Percentiles rank a stretch among this genome's conserved stretches.
These are phyloP conservation scores for Rattus rattus DNA, from an alignment of 2,113 vertebrate genomes.

Conservation along the genomic window DNA sequence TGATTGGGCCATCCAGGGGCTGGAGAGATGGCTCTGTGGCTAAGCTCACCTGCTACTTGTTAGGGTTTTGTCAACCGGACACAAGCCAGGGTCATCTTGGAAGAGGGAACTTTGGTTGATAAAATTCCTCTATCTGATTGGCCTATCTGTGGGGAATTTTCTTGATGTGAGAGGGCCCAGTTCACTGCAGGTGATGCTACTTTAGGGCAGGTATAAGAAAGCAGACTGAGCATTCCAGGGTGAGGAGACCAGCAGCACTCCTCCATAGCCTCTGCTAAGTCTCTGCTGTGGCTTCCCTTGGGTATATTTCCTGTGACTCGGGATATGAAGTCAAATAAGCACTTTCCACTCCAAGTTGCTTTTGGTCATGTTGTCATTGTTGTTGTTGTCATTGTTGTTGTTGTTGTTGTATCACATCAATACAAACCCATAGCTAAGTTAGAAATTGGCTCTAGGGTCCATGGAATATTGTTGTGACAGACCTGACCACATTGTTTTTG, in stretches of 20 bases:
- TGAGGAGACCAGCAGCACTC: background rate
- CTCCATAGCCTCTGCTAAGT: background rate
- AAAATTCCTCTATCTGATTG: background rate
- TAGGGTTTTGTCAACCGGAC: background rate
- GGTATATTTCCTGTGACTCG: background rate
- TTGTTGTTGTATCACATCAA: background rate
- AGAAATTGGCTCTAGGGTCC: background rate
- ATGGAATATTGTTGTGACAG: background rate
- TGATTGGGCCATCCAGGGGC: fast-evolving
- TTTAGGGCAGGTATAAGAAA: background rate
- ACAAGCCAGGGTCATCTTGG: background rate
- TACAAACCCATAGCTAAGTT: background rate
- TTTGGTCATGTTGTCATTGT: background rate
- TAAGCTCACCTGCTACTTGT: background rate
- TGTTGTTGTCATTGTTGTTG: too few relatives aligned
- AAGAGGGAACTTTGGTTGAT: background rate
- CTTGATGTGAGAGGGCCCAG: background rate
- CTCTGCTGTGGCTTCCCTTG: background rate
- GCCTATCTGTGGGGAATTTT: background rate
- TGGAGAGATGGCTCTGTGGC: background rate
- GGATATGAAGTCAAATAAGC: background rate
- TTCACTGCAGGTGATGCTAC: background rate
- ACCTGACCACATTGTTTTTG: background rate
- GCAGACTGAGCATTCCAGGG: background rate
- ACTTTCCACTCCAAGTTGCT: background rate